Base-by-base conservation (phyloP, 2,113 vertebrate species). In the Megaleporinus macrocephalus region DNA sequence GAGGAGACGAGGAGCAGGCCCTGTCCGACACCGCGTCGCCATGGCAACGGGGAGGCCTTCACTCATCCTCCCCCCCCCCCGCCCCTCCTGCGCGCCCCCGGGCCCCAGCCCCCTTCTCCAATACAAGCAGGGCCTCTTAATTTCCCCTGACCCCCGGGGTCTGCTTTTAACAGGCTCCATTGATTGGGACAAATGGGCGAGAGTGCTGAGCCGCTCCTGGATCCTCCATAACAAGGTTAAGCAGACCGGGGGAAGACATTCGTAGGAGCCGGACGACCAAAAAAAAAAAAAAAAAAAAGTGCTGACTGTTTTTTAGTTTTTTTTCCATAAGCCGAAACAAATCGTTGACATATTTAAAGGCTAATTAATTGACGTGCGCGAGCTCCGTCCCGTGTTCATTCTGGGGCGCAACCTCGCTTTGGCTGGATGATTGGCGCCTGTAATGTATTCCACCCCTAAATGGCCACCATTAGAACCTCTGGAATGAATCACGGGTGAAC, bases 131-230 rank as follows among this genome's bases (percentile, higher is more conserved):
- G 89, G 90, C 89, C 59, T 89, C 91, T 93, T 93, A 88, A 93
- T 93, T 93, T 93, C 86, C 57, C 75, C 87, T 90, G 91, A 94
- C 92, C 91, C 91, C 91, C 65, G 68, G 90, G 92, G 91, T 93
- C 89, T 89, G 89, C 63, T 81, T 91, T 92, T 90, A 93, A 91
- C 91, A 91, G 89, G 91, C 89, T 88, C 89, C 92, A 94, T 93
- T 94, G 94, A 95, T 94, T 91, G 89, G 90, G 87, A 93, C 93
- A 92, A 93, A 93, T 93, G 88, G 88, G 65, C 12, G 73, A 87
- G 89, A 83, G 70, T 84, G 79, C 82, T 26, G 65, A 86, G 83
- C 87, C 82, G 84, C 86, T 86, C 87, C 84, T 82, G 83, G 85
- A 86, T 87, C 84, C 86, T 90, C 89, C 90, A 82, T 87, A 90